phyloP scores from a whole-genome alignment of 1,140 invertebrate genomes.

The Oedothorax gibbosus region DNA sequence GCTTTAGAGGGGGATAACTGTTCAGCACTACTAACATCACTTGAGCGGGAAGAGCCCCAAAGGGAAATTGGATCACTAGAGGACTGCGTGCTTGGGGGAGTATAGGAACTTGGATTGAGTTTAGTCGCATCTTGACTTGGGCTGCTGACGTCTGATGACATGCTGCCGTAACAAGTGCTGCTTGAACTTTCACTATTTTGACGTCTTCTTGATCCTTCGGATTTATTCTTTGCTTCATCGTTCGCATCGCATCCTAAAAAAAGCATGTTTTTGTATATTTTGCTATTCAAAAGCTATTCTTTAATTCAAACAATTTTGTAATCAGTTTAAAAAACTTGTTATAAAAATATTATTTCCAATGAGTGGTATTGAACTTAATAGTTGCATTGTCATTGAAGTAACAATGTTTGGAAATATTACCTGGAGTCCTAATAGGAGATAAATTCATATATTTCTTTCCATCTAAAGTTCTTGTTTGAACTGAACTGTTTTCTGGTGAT shows the following conservation, averaged over 20 bases:
- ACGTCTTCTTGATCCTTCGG: constrained; percentile 18
- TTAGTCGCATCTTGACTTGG: constrained; percentile 74
- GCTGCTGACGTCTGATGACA: constrained; percentile 78
- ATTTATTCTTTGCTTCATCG: constrained; percentile 7
- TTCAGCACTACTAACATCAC: constrained; percentile 67
- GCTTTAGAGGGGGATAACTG: constrained; percentile 7
- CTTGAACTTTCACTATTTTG: constrained; percentile 80
- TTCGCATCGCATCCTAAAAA: constrained; percentile 14
- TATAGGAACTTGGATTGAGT: constrained; percentile 79
- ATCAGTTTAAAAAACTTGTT: too few relatives aligned
- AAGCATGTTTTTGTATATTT: background rate
- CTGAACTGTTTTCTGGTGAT: background rate
- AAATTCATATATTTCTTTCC: constrained; percentile 26
- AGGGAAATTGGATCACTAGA: constrained; percentile 92
- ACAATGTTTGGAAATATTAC: background rate
- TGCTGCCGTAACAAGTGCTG: constrained; percentile 88
- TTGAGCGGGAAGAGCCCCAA: constrained; percentile 83
- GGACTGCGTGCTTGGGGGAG: constrained; percentile 70
- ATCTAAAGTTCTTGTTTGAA: background rate
- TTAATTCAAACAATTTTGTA: too few relatives aligned
- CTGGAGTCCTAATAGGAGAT: background rate
- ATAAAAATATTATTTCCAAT: too few relatives aligned
- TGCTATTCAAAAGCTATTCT: too few relatives aligned
- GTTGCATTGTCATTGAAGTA: too few relatives aligned
- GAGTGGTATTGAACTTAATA: too few relatives aligned